Evolutionary conservation across 2,797 vertebrate species (phyloP), one percentile per base, ranked within the genome.

Genomic region (Anniella stebbinsi): DNA sequence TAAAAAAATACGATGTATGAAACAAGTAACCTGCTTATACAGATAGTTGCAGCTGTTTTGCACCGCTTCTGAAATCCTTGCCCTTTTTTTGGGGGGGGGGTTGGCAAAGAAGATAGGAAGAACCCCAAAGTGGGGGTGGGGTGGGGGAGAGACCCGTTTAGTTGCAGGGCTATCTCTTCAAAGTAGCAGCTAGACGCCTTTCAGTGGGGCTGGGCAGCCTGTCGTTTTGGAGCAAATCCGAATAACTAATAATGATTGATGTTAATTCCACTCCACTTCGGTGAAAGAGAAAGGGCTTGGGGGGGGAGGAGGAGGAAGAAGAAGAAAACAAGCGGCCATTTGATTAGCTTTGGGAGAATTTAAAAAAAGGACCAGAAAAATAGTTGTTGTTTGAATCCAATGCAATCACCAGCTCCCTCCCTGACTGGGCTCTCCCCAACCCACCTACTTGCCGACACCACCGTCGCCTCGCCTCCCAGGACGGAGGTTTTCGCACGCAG

Each of bases 181-280:
- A 96, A 96, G 96, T 96, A 97, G 97, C 97, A 98, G 97, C 98
- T 98, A 97, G 97, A 97, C 96, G 96, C 36, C 63, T 70, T 80
- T 89, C 70, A 33, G 95, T 97, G 97, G 96, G 96, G 96, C 94
- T 95, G 95, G 96, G 96, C 97, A 94, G 66, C 48, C 94, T 94
- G 96, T 96, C 96, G 97, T 96, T 97, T 97, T 96, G 97, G 96
- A 97, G 96, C 96, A 97, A 97, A 98, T 97, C 97, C 97, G 97
- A 98, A 98, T 97, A 97, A 97, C 97, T 97, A 97, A 97, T 97
- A 97, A 97, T 98, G 97, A 97, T 98, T 97, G 97, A 97, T 97
- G 97, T 97, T 97, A 97, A 98, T 98, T 97, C 97, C 95, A 95
- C 96, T 67, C 95, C 97, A 97, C 96, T 97, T 97, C 95, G 96